Percentiles rank a stretch among this genome's conserved stretches.
These are phyloP conservation scores for Capitella teleta DNA, from an alignment of 1,140 invertebrate genomes.

Conservation along the genomic window DNA sequence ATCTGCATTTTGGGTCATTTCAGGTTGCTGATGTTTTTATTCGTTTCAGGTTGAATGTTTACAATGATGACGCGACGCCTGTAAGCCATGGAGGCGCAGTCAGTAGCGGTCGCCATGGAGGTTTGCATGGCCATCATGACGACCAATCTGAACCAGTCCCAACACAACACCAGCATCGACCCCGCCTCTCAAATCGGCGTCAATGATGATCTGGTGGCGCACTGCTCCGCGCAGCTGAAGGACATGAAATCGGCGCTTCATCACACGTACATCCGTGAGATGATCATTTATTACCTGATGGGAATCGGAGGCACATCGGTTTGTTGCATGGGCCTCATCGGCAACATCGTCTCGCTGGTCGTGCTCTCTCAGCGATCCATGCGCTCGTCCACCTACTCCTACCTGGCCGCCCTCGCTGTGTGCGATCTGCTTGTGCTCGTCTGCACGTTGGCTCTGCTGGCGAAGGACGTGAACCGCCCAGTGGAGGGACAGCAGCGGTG, in stretches of 20 bases:
- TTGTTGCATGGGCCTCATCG: constrained; percentile 33
- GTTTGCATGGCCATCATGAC: too few relatives aligned
- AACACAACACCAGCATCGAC: background rate
- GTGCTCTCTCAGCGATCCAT: constrained; percentile 33
- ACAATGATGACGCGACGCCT: too few relatives aligned
- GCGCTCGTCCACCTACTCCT: constrained; percentile 36
- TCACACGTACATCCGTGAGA: constrained; percentile 1
- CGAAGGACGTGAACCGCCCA: constrained; percentile 26
- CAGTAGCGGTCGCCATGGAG: too few relatives aligned
- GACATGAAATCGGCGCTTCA: too few relatives aligned
- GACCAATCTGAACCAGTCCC: background rate
- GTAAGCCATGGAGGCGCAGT: too few relatives aligned
- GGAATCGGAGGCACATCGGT: constrained; percentile 32
- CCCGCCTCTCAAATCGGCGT: background rate
- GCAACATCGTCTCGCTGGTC: constrained; percentile 35
- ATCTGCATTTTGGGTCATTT: too few relatives aligned
- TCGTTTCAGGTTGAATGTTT: too few relatives aligned
- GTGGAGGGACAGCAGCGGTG: constrained; percentile 9
- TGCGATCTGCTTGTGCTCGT: constrained; percentile 35
- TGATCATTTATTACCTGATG: constrained; percentile 31
- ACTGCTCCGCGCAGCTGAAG: background rate
- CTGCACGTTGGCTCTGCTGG: constrained; percentile 23
- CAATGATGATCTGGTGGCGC: background rate
- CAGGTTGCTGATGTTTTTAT: too few relatives aligned
- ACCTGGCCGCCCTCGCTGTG: constrained; percentile 33